These are phyloP conservation scores for Ciconia boyciana DNA, from an alignment of 2,113 vertebrate species.

Conservation along the genomic window DNA sequence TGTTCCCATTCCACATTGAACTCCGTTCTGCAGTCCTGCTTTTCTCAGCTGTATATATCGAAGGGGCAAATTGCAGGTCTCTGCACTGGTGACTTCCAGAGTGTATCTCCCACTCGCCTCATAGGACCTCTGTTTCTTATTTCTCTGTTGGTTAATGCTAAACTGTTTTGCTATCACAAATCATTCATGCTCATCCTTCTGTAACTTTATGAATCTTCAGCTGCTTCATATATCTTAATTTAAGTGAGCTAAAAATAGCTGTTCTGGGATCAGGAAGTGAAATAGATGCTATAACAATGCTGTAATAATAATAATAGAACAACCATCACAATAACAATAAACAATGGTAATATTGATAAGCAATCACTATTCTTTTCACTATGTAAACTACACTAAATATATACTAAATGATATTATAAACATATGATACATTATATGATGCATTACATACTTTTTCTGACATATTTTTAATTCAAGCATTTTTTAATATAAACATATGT, in stretches of 20 bases:
- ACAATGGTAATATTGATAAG: background rate
- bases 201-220: conserved; percentile 54
- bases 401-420: background rate
- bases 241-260: conserved; percentile 41
- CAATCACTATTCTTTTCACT: background rate
- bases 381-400: background rate
- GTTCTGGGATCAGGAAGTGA: background rate
- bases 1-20: background rate
- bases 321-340: background rate
- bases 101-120: background rate
- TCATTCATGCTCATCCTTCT: conserved; percentile 52
- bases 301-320: background rate
- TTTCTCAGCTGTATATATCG: background rate
- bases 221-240: conserved; percentile 58
- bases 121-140: background rate
- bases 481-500: background rate
- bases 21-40: background rate
- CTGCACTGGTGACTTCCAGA: background rate
- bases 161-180: conserved; percentile 15
- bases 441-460: background rate
- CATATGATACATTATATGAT: background rate
- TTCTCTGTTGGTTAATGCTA: conserved; percentile 42
- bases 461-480: background rate
- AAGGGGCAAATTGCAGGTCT: background rate
- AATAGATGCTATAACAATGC: background rate